phyloP scores from a whole-genome alignment of 2,888 invertebrate genomes.

The Nomada ferruginata region DNA sequence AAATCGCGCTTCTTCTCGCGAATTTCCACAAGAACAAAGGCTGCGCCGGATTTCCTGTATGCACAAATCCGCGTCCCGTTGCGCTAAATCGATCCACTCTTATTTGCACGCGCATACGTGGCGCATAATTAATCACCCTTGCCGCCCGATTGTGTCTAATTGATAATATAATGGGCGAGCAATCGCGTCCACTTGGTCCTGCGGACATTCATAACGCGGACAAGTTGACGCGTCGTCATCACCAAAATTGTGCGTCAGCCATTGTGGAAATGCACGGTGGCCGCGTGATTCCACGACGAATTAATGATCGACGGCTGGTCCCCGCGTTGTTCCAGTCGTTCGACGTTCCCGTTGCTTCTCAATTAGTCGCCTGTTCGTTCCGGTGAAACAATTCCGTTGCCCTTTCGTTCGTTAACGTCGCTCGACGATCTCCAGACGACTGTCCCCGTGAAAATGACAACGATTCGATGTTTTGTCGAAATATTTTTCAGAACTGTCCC shows the following conservation, averaged over 20 bases:
- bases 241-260: slow-evolving; percentile 50
- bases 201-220: slow-evolving; percentile 49
- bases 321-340: slow-evolving; percentile 38
- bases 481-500: slow-evolving; percentile 33
- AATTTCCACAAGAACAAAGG: no score
- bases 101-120: slow-evolving; percentile 35
- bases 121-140: slow-evolving; percentile 55
- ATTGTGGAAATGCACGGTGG: slow-evolving; percentile 13
- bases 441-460: slow-evolving; percentile 23
- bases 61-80: neutral
- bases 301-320: slow-evolving; percentile 53
- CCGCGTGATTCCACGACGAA: slow-evolving; percentile 29
- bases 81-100: slow-evolving; percentile 17
- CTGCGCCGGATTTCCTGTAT: no score
- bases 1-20: no score
- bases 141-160: slow-evolving; percentile 57
- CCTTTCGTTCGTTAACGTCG: neutral
- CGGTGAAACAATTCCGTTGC: neutral
- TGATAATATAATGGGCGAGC: slow-evolving; percentile 59
- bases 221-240: slow-evolving; percentile 65
- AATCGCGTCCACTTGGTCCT: slow-evolving; percentile 57
- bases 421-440: slow-evolving; percentile 1
- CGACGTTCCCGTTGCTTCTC: neutral
- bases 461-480: slow-evolving; percentile 32
- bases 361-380: neutral